Percentiles rank a stretch among this genome's conserved stretches.
Evolutionary conservation across 1,140 invertebrate genomes (phyloP).

Genomic region (Apis dorsata): DNA sequence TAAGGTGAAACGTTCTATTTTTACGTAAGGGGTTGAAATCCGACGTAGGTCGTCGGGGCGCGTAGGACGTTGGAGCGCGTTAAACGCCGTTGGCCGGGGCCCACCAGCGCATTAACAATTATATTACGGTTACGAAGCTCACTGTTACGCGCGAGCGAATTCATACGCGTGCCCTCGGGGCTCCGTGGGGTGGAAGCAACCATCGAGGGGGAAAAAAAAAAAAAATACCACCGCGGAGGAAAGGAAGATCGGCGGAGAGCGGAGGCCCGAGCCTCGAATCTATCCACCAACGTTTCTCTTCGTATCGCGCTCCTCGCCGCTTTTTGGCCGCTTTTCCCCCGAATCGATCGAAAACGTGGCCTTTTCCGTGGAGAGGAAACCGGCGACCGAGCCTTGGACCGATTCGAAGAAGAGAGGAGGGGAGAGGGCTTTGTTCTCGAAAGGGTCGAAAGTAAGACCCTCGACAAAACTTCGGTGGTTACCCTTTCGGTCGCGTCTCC

Average conservation of each 20-base stretch:
- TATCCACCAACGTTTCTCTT: neutral
- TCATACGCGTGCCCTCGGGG: constrained; percentile 68
- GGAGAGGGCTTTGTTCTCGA: constrained; percentile 50
- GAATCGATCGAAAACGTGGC: constrained; percentile 39
- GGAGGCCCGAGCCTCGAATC: neutral
- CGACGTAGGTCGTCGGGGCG: constrained; percentile 48
- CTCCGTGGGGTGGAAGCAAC: constrained; percentile 11
- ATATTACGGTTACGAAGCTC: constrained; percentile 74
- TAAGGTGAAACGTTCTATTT: constrained; percentile 64
- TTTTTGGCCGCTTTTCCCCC: too few relatives aligned
- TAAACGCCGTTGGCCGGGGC: constrained; percentile 70
- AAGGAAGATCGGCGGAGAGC: constrained; percentile 22
- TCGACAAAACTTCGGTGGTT: constrained; percentile 57
- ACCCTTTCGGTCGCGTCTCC: constrained; percentile 59
- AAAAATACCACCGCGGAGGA: constrained; percentile 22
- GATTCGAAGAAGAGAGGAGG: neutral
- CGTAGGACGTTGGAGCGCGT: constrained; percentile 59
- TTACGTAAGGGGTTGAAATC: constrained; percentile 71
- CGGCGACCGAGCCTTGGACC: neutral
- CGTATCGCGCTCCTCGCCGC: too few relatives aligned
- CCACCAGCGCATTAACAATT: constrained; percentile 77
- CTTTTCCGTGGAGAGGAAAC: neutral
- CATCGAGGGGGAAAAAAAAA: neutral
- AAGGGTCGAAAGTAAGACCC: constrained; percentile 36
- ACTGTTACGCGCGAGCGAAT: constrained; percentile 73